Evolutionary conservation across 2,888 invertebrate species (phyloP), one percentile per base, ranked within the genome.

Genomic region (Xestia rhomboidea): DNA sequence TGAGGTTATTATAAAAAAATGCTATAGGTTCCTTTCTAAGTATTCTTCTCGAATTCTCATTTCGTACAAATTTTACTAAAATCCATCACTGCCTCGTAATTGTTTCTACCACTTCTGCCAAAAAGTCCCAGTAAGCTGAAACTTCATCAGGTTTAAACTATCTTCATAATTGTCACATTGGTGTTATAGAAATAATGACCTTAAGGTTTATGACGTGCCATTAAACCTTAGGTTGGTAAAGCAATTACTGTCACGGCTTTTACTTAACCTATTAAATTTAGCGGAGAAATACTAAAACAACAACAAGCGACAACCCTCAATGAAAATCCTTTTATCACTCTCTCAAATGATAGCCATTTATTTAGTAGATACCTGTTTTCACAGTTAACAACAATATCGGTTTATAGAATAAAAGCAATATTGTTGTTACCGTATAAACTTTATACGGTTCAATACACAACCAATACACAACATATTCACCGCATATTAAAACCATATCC

Each of bases 401-500:
- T 41, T 41, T 41, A 41, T 41, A 41, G 41, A 10, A 41, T 41
- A 10, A 41, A 41, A 41, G 10, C 41, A 41, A 41, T 41, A 41
- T 41, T 41, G 41, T 11, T 41, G 10, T 41, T 41, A 41, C 41
- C 41, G 41, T 41, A 41, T 41, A 41, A 41, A 41, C 41, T 73
- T 73, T 79, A 69, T 83, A 10, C 18, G 62, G 44, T 46, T 79
- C 74, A 49, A 71, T 30, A 73, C 44, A 44, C 27, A 81, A 46
- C 67, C 74, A 49, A 71, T 30, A 73, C 44, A 44, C 27, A 81
- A 46, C 67, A 63, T 75, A 77, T 34, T 72, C 69, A 70, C 63
- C 41, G 51, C 78, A 72, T 82, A 73, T 63, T 30, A n/a, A 30
- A 73, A 27, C 73, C 73, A 18, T n/a, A 38, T 63, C 77, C 83